Conservation (phyloP, 2,888 invertebrate species). For the Chelonus formosanus region DNA sequence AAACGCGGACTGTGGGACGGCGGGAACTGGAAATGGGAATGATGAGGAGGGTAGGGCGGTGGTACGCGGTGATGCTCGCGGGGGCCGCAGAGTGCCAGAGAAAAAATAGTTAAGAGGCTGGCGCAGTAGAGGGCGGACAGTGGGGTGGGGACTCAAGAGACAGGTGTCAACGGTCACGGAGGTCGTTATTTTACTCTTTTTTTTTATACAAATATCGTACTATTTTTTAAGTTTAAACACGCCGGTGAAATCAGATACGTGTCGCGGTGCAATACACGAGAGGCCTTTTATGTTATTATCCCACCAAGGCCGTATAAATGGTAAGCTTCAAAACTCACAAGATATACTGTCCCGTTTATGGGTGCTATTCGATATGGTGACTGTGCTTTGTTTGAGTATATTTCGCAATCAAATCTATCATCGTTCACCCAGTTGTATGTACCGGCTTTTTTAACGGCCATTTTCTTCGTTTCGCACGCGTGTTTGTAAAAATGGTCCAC, state of each 20-base stretch:
- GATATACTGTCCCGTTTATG: slow-evolving; percentile 1
- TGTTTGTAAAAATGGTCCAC: no score
- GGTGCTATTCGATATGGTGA: not conserved
- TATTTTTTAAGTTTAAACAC: not conserved
- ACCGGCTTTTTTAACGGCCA: no score
- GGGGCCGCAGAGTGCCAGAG: slow-evolving; percentile 51
- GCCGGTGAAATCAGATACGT: slow-evolving; percentile 6
- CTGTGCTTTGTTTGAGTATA: not conserved
- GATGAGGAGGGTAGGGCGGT: slow-evolving; percentile 30
- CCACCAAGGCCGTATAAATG: slow-evolving; percentile 41
- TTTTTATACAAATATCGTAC: slow-evolving; percentile 15
- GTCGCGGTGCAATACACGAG: not conserved
- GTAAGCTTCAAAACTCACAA: slow-evolving; percentile 35
- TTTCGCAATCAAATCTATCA: no score
- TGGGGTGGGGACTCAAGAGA: slow-evolving; percentile 61
- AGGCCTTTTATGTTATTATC: slow-evolving; percentile 26
- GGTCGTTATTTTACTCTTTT: slow-evolving; percentile 45
- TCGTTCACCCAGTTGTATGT: no score
- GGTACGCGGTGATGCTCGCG: slow-evolving; percentile 44
- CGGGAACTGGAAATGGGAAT: slow-evolving; percentile 25
- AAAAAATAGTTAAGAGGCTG: slow-evolving; percentile 64
- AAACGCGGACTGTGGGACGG: slow-evolving; percentile 32
- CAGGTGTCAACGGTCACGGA: slow-evolving; percentile 63
- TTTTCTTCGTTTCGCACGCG: no score
- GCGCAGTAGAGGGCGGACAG: slow-evolving; percentile 62